Evolutionary conservation across 2,113 vertebrate species (phyloP).

Genomic region (Penelope pileata): DNA sequence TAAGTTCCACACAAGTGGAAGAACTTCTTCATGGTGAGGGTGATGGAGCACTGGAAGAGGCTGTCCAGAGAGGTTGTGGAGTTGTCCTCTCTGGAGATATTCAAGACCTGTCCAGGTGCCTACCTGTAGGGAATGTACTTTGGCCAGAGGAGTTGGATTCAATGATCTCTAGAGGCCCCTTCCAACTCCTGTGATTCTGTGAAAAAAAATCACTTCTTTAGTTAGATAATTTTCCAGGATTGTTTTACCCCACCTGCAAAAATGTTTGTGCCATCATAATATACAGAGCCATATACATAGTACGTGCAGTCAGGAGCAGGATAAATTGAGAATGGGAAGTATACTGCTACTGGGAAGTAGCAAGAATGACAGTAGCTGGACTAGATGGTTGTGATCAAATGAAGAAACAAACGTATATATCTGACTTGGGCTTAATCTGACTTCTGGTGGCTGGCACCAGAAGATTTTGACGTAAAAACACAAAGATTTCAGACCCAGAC

Average conservation of each 20-base stretch:
- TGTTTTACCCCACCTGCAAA: not conserved
- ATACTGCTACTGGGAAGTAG: not conserved
- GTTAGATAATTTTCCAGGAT: not conserved
- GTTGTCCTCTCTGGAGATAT: no score
- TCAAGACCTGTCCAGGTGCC: no score
- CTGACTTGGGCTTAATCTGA: not conserved
- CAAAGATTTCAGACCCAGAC: not conserved
- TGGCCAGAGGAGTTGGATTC: no score
- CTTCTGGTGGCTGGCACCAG: not conserved
- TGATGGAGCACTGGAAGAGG: no score
- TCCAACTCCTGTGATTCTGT: no score
- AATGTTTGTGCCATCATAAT: not conserved
- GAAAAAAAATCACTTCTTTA: not conserved
- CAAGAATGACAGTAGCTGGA: not conserved
- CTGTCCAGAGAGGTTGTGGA: no score
- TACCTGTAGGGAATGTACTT: no score
- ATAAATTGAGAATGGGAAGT: not conserved
- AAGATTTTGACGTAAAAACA: not conserved
- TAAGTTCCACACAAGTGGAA: no score
- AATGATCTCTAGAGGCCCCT: no score
- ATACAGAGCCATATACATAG: not conserved
- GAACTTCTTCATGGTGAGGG: no score
- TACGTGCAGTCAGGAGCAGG: not conserved
- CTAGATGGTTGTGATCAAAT: not conserved
- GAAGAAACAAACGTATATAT: not conserved